Base-by-base conservation (phyloP, 2,797 vertebrate genomes). In the Chelmon rostratus region DNA sequence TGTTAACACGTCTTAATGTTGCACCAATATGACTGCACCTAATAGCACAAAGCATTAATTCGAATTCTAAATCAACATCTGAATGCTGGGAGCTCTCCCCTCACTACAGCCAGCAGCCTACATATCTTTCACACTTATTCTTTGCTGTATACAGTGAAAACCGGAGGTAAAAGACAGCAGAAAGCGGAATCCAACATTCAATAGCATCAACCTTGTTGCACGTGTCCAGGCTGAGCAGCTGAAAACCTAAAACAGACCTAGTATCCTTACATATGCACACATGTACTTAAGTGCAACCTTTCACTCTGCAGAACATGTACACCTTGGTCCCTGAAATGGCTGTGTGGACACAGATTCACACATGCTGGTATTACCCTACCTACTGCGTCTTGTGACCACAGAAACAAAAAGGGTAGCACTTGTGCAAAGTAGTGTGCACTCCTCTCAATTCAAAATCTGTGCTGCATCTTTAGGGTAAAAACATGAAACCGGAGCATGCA, bases 121-220 rank as follows among this genome's bases (percentile, higher is more conserved):
- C n/a, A n/a, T 19, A 58, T 53, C 50, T 71, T 59, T 65, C 35
- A 19, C 8, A 10, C 56, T 11, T 67, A 16, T 40, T 49, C 38
- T 68, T 58, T 68, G 28, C 25, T 81, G 40, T 67, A 53, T 44
- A 46, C 35, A 59, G 31, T 11, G 68, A 47, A 42, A 61, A 44
- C 57, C 65, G 44, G 23, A 50, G 53, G 7, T 28, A 58, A 42
- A 67, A 57, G 7, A 38, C 31, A 35, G 1, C 11, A 42, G 8
- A 42, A 5, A 42, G 8, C n/a, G 62, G 10, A 37, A 40, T 37
- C 9, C 15, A 61, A 8, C 38, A 33, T 21, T 23, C 59, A 40
- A 21, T 21, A n/a, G 44, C 31, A 33, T 50, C 8, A 50, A 37
- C 31, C n/a, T 11, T 49, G 18, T 61, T 11, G 13, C 35, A 13